Percentiles rank a stretch among this genome's conserved stretches.
Evolutionary conservation across 2,797 vertebrate genomes (phyloP).

Genomic region (Heteromormyrus szaboi): DNA sequence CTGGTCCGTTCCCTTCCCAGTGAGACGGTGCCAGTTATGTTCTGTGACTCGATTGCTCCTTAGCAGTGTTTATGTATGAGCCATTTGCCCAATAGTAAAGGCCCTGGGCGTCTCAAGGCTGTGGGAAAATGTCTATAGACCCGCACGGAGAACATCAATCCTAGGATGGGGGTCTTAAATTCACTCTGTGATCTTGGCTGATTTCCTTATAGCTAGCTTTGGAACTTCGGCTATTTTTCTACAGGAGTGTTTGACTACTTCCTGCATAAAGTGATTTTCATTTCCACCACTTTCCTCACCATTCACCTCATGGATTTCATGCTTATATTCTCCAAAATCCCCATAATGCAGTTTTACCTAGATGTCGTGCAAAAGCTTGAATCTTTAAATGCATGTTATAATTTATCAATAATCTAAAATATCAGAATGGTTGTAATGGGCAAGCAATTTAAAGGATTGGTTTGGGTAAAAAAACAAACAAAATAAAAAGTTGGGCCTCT

Average conservation of each 20-base stretch:
- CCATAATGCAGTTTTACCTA: not conserved
- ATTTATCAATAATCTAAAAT: not conserved
- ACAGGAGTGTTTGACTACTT: not conserved
- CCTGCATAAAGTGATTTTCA: not conserved
- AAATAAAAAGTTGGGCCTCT: not conserved
- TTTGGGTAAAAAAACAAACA: not conserved
- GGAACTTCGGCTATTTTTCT: not conserved
- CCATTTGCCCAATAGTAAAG: not conserved
- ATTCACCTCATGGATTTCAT: not conserved
- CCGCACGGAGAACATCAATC: not conserved
- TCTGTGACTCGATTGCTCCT: not conserved
- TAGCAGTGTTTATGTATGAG: not conserved
- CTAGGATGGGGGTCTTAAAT: not conserved
- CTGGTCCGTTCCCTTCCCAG: not conserved
- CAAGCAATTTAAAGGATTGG: not conserved
- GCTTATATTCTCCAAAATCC: not conserved
- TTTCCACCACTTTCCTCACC: not conserved
- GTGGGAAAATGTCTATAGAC: not conserved
- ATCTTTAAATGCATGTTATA: not conserved
- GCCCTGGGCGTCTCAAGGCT: not conserved
- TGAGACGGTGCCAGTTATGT: not conserved
- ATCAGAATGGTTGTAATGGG: not conserved
- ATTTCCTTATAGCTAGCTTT: not conserved
- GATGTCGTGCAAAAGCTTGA: not conserved
- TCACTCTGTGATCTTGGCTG: not conserved